Conservation (phyloP, 1,140 invertebrate genomes). For the Tribolium castaneum region DNA sequence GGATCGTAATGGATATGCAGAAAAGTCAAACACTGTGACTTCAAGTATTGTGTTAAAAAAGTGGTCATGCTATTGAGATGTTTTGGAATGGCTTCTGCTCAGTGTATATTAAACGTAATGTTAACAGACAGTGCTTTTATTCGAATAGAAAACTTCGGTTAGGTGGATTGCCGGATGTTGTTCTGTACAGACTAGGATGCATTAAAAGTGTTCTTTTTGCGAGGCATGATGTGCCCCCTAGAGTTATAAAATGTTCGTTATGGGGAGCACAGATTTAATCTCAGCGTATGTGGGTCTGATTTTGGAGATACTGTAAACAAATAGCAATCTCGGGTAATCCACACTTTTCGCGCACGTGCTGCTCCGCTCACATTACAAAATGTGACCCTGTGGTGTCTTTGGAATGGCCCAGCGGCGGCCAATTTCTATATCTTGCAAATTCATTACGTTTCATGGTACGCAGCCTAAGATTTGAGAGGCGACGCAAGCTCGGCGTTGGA, state of each 20-base stretch:
- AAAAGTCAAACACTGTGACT: neutral
- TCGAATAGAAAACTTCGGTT: slow-evolving; percentile 3
- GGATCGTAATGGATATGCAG: neutral
- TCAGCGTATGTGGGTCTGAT: slow-evolving; percentile 18
- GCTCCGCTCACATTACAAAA: slow-evolving; percentile 26
- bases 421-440: slow-evolving; percentile 22
- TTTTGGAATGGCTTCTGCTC: neutral
- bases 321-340: slow-evolving; percentile 38
- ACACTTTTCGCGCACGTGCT: slow-evolving; percentile 32
- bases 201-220: slow-evolving; percentile 22
- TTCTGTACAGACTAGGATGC: neutral
- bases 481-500: neutral
- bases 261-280: slow-evolving; percentile 7
- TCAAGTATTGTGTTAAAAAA: neutral
- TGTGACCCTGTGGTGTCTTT: slow-evolving; percentile 29
- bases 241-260: slow-evolving; percentile 9
- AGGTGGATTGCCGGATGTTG: neutral
- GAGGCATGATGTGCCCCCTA: slow-evolving; percentile 1
- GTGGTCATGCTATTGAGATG: neutral
- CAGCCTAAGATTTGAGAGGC: neutral
- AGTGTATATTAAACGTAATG: neutral
- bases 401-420: slow-evolving; percentile 14
- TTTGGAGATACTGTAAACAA: slow-evolving; percentile 34
- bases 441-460: slow-evolving; percentile 14
- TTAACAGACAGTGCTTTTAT: neutral